phyloP scores from a whole-genome alignment of 2,888 invertebrate species.

The Petrolisthes cinctipes region DNA sequence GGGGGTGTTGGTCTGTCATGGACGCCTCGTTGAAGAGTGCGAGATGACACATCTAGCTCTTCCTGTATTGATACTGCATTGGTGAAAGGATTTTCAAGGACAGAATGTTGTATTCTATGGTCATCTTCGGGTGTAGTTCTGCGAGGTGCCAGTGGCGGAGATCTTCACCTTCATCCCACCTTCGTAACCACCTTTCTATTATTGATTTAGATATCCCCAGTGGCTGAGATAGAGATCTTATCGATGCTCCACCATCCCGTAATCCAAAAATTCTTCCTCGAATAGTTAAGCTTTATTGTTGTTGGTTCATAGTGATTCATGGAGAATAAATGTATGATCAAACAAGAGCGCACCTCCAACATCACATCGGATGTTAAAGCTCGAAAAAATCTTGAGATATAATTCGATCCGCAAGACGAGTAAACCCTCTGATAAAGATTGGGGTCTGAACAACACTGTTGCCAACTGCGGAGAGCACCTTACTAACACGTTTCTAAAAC shows the following conservation, averaged over 20 bases:
- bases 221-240: no score
- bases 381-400: no score
- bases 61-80: background rate
- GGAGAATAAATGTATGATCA: background rate
- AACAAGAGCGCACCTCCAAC: background rate
- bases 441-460: no score
- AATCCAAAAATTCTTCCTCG: background rate
- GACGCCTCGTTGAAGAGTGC: background rate
- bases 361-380: no score
- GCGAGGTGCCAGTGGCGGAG: background rate
- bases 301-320: background rate
- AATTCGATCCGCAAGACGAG: no score
- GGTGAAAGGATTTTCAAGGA: background rate
- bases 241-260: background rate
- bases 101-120: background rate
- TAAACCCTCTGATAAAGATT: no score
- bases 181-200: no score
- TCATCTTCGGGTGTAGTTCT: background rate
- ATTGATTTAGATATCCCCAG: no score
- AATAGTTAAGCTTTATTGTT: background rate
- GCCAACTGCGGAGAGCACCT: no score
- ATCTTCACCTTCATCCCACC: background rate
- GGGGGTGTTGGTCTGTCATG: background rate
- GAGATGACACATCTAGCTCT: background rate
- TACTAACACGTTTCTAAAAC: no score